Evolutionary conservation across 2,888 invertebrate species (phyloP), one percentile per base, ranked within the genome.

Genomic region (Muschampia plurimacula): DNA sequence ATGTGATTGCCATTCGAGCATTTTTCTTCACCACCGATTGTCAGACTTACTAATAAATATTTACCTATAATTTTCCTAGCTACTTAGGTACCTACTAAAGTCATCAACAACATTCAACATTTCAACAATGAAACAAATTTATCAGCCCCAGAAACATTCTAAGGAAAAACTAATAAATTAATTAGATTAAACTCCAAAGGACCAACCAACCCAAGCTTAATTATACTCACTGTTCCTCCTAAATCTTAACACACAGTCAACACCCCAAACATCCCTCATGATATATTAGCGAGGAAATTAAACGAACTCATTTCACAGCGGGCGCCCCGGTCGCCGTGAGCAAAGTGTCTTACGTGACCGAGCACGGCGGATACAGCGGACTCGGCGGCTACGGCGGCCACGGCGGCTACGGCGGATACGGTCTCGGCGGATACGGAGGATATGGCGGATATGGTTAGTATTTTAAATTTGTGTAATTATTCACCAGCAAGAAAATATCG

Each of bases 341-440:
- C 81, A 89, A 89, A 81, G 89, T 89, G 39, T 84, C 89, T 2
- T 89, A 89, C 82, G 82, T 86, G 49, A 87, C 89, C 60, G 67
- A 77, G 41, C 81, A 83, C 74, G 81, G 81, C 72, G 82, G 81
- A 9, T 82, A 83, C 74, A 82, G 83, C 72, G 84, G 83, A 12
- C 84, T 88, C 75, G 85, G 85, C 28, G 87, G 87, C 44, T 81
- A 81, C 77, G 57, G 81, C 73, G 82, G 81, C 13, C 81, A 82
- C 73, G 82, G 83, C 73, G 84, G 83, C 13, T 85, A 88, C 74
- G 84, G 85, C 82, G 86, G 86, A 39, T 77, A 79, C 73, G 83
- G 83, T 0, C 79, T 81, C 68, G 81, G 81, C 73, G 82, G 81
- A 13, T 82, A 83, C 73, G 82, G 83, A 73, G 84, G 83, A 13